phyloP scores from a whole-genome alignment of 92 coral and sea anemone genomes.

The Ricordea florida region DNA sequence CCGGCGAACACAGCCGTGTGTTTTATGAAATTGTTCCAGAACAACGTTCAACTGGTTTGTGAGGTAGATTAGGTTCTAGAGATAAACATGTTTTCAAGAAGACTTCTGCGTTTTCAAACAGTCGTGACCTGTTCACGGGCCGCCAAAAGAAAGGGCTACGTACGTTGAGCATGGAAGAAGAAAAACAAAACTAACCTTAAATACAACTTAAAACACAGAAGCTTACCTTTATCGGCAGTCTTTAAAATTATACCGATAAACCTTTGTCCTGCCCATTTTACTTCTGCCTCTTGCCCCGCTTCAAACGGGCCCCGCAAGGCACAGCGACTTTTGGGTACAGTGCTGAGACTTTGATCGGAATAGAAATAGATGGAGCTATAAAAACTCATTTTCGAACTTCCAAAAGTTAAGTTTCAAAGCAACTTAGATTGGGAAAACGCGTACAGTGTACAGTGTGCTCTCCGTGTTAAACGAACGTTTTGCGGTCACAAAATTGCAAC shows the following conservation, averaged over 20 bases:
- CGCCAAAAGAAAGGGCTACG: not conserved
- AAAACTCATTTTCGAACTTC: not conserved
- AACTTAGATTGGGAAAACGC: not conserved
- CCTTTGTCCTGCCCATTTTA: conserved; percentile 21
- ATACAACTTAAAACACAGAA: conserved; percentile 2
- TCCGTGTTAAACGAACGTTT: too few relatives aligned
- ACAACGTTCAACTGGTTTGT: not conserved
- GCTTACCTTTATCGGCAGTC: conserved; percentile 23
- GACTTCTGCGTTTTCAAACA: too few relatives aligned
- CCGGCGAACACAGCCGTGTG: not conserved
- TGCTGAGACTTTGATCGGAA: conserved; percentile 42
- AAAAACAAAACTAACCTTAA: not conserved
- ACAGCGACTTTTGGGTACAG: conserved; percentile 45
- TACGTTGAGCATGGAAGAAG: not conserved
- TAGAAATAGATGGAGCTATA: conserved; percentile 51
- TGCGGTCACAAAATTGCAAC: not conserved
- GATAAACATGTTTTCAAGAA: not conserved
- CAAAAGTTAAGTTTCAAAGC: not conserved
- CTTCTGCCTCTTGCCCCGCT: conserved; percentile 45
- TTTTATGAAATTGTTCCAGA: not conserved
- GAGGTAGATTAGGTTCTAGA: not conserved
- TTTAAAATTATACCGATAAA: conserved; percentile 25
- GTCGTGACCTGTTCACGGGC: not conserved
- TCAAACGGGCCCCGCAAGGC: conserved; percentile 53
- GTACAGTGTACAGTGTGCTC: not conserved